These are phyloP conservation scores for Rhizomys pruinosus DNA, from an alignment of 2,113 vertebrate genomes.

Conservation along the genomic window DNA sequence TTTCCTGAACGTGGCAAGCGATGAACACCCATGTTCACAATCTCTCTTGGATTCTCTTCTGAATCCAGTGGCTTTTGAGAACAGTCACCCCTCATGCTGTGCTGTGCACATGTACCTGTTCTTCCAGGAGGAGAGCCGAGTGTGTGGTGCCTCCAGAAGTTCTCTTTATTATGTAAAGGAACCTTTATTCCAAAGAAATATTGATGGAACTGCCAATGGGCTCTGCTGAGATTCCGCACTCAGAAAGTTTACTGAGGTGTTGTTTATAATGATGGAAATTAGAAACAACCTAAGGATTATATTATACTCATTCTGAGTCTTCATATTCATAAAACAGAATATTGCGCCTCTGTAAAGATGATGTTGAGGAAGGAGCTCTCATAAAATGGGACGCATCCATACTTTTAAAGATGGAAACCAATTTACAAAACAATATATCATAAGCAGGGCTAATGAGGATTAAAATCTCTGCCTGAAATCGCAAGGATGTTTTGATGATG, in stretches of 20 bases:
- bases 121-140: background rate
- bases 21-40: rapidly evolving
- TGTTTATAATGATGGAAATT: background rate
- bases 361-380: background rate
- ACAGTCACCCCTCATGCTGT: rapidly evolving
- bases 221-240: rapidly evolving
- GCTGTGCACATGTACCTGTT: background rate
- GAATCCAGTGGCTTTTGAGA: background rate
- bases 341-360: background rate
- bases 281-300: background rate
- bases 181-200: background rate
- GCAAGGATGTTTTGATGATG: rapidly evolving
- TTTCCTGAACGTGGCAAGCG: rapidly evolving
- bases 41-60: background rate
- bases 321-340: background rate
- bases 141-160: rapidly evolving
- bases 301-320: background rate
- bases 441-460: background rate
- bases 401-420: background rate
- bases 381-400: background rate
- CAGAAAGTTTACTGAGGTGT: background rate
- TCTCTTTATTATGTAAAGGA: background rate
- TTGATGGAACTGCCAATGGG: background rate
- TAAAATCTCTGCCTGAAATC: background rate
- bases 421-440: background rate